Evolutionary conservation across 1,140 invertebrate species (phyloP).

Genomic region (Anoplolepis gracilipes): DNA sequence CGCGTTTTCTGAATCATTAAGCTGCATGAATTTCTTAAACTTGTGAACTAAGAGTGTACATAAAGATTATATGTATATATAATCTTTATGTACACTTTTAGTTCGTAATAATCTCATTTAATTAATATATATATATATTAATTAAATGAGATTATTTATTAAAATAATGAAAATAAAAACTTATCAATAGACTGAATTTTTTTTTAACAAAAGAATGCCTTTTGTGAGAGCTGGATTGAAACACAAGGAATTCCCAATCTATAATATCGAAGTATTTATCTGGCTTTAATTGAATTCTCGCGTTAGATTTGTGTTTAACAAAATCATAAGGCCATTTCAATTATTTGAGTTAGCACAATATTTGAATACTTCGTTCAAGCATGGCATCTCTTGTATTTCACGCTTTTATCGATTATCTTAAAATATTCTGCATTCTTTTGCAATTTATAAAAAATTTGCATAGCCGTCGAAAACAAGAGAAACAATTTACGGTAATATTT

Average conservation of each 20-base stretch:
- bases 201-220: not conserved
- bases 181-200: not conserved
- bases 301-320: conserved; percentile 2
- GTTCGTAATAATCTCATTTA: too few species aligned
- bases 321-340: conserved; percentile 54
- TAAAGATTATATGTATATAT: not conserved
- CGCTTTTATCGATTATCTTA: conserved; percentile 1
- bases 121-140: too few species aligned
- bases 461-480: too few species aligned
- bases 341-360: conserved; percentile 24
- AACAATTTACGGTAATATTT: not conserved
- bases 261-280: conserved; percentile 32
- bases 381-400: conserved; percentile 7
- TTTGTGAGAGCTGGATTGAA: not conserved
- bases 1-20: conserved; percentile 1
- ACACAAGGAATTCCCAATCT: conserved; percentile 1
- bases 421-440: not conserved
- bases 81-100: not conserved
- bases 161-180: not conserved
- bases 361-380: conserved; percentile 48
- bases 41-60: not conserved
- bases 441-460: not conserved
- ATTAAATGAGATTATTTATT: not conserved
- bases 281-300: conserved; percentile 45
- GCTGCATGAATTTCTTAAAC: not conserved